These are phyloP conservation scores for Heteromurus nitidus DNA, from an alignment of 2,888 invertebrate genomes.

Conservation along the genomic window DNA sequence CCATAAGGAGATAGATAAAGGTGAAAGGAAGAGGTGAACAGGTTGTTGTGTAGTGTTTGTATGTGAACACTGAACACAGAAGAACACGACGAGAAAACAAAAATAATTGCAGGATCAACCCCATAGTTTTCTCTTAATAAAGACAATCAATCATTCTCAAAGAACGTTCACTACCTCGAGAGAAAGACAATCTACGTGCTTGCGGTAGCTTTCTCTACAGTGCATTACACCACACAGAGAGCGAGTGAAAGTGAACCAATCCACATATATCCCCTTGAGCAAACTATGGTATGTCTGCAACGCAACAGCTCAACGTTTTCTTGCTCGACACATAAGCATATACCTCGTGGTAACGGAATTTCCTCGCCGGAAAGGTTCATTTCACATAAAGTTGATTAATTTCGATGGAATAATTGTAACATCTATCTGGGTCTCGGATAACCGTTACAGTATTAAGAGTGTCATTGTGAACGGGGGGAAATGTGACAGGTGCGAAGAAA, in stretches of 20 bases:
- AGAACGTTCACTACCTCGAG: constrained; percentile 32
- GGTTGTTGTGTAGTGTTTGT: background rate
- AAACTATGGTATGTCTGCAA: too few relatives aligned
- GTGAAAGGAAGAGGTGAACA: constrained; percentile 8
- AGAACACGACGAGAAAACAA: constrained; percentile 4
- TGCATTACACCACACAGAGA: background rate
- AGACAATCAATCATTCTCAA: constrained; percentile 62
- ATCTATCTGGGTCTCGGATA: background rate
- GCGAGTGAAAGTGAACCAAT: too few relatives aligned
- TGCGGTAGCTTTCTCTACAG: background rate
- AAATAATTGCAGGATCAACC: constrained; percentile 55
- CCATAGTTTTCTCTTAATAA: constrained; percentile 53
- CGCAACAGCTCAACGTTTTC: background rate
- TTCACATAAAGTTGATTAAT: background rate
- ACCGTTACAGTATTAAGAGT: background rate
- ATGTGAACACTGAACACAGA: background rate
- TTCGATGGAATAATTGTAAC: background rate
- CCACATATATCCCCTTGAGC: background rate
- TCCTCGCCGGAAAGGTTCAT: background rate
- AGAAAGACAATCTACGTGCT: constrained; percentile 30
- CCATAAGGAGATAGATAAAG: too few relatives aligned
- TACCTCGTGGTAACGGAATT: background rate
- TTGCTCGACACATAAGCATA: background rate
- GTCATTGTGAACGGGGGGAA: background rate
- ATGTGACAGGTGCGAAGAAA: background rate